Evolutionary conservation across 1,140 invertebrate species (phyloP).

Genomic region (Pogonognathellus flavescens): DNA sequence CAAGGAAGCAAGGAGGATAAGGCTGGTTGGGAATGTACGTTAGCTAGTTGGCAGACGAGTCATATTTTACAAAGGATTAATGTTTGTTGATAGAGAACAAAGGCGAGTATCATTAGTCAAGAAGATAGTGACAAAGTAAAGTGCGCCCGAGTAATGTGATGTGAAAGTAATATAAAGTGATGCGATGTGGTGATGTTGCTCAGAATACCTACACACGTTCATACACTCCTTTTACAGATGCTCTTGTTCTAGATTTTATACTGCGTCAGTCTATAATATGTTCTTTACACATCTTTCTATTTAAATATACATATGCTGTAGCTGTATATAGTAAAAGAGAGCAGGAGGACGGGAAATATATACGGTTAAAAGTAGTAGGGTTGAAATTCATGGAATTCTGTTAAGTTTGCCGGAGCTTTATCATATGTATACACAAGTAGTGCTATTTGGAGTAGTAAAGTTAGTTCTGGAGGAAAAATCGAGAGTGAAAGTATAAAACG

Average conservation of each 20-base stretch:
- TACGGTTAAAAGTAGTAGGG: background rate
- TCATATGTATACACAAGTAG: background rate
- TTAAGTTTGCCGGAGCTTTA: background rate
- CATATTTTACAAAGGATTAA: slow-evolving; percentile 47
- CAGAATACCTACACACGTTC: too few species aligned
- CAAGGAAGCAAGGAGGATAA: background rate
- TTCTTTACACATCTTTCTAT: too few species aligned
- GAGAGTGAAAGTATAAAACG: background rate
- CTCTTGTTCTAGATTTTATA: too few species aligned
- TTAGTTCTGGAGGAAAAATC: background rate
- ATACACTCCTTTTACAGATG: too few species aligned
- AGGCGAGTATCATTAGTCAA: slow-evolving; percentile 61
- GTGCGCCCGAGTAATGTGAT: slow-evolving; percentile 25
- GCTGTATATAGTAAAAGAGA: too few species aligned
- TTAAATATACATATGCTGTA: too few species aligned
- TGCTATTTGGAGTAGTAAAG: background rate
- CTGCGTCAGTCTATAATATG: too few species aligned
- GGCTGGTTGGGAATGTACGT: background rate
- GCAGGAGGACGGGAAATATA: background rate
- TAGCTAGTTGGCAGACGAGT: background rate
- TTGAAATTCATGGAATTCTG: slow-evolving; percentile 21
- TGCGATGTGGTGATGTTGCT: slow-evolving; percentile 22
- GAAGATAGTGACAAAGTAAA: slow-evolving; percentile 65
- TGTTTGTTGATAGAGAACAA: slow-evolving; percentile 42
- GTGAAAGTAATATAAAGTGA: background rate